Evolutionary conservation across 2,113 vertebrate genomes (phyloP).

Genomic region (Daubentonia madagascariensis): DNA sequence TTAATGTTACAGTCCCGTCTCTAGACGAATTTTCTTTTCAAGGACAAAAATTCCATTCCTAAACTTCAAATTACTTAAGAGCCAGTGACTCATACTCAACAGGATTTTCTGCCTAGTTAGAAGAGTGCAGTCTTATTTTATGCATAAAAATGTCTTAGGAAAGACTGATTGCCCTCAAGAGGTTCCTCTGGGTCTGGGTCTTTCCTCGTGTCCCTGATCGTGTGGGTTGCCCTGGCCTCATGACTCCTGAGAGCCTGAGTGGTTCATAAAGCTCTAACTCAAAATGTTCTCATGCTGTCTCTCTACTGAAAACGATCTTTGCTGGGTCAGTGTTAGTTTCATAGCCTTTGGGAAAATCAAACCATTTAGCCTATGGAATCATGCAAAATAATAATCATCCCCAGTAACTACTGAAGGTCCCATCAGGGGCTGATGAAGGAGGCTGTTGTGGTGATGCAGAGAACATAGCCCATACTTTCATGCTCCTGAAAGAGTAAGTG

Average conservation of each 20-base stretch:
- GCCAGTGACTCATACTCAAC: not conserved
- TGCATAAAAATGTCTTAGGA: not conserved
- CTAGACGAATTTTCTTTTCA: constrained; percentile 37
- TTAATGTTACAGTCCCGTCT: constrained; percentile 6
- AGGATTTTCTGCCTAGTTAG: constrained; percentile 28
- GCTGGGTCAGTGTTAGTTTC: not conserved
- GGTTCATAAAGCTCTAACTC: not conserved
- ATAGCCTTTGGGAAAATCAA: not conserved
- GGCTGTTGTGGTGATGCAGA: not conserved
- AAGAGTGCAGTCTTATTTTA: not conserved
- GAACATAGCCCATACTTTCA: not conserved
- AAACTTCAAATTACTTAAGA: constrained; percentile 50
- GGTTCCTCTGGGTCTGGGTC: not conserved
- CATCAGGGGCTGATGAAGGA: not conserved
- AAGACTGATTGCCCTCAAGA: not conserved
- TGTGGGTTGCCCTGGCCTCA: not conserved
- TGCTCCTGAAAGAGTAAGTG: not conserved
- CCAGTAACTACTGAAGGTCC: not conserved
- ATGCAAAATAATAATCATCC: not conserved
- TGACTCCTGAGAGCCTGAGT: not conserved
- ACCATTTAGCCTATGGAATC: not conserved
- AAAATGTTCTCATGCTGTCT: not conserved
- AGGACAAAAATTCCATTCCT: constrained; percentile 43
- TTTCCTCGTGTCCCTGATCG: not conserved
- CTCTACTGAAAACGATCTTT: not conserved